Evolutionary conservation across 1,140 invertebrate species (phyloP), one percentile per base, ranked within the genome.

Genomic region (Microplitis demolitor): DNA sequence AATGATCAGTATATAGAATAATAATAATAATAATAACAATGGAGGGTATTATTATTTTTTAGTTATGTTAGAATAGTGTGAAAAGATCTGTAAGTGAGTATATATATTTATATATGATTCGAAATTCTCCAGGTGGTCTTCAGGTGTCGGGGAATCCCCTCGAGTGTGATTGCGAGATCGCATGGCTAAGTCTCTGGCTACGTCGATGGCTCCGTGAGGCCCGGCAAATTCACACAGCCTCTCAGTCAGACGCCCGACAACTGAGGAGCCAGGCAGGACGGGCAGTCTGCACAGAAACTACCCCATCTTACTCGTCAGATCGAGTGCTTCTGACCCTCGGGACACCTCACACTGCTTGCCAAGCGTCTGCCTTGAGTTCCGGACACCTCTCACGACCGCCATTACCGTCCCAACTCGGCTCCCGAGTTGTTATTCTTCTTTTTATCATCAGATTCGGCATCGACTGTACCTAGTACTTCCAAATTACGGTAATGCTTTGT

Each of bases 101-200:
- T 45, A 45, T 45, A 37, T 62, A 62, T 63, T 39, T 72, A 71
- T 11, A 11, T 66, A 35, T 51, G 14, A n/a, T 35, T 69, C 53
- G 45, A 37, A 63, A 67, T 62, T 72, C 60, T 82, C 72, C 88
- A 95, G 95, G 95, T 79, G 95, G 95, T 11, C 85, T 97, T 58
- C 90, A 93, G 35, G 89, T 96, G 72, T 91, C 93, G 5, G 92
- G 93, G 53, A 97, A 97, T 86, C 94, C 94, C 0, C 89, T 95
- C 80, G 90, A 91, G 14, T 97, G 96, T 78, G 95, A 96, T 76
- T 97, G 96, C 81, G 93, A 94, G 63, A 87, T 96, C 50, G 93
- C 95, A 4, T 97, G 95, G 95, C 88, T 96, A 34, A 95, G 95
- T 1, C 90, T 94, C 60, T 97, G 96, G 96, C 87, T 96, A 61